Conservation (phyloP, 92 coral and sea anemone genomes). For the Palythoa caribaeorum region DNA sequence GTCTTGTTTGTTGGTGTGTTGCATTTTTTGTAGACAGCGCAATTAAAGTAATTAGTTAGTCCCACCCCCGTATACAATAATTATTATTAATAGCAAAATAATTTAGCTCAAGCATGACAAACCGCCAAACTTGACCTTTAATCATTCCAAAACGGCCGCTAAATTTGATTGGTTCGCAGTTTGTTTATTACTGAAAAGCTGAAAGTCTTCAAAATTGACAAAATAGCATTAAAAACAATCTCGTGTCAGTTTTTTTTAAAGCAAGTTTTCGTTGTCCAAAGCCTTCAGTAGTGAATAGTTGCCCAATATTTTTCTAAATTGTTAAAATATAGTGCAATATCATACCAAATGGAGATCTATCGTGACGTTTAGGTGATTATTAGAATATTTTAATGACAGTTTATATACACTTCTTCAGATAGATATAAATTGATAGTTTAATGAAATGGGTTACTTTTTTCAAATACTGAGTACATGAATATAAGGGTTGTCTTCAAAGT, state of each 20-base stretch:
- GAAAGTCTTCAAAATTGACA: constrained; percentile 61
- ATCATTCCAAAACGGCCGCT: constrained; percentile 48
- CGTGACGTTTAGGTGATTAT: constrained; percentile 24
- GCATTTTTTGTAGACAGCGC: constrained; percentile 85
- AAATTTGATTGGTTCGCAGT: constrained; percentile 55
- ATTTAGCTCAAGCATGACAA: constrained; percentile 39
- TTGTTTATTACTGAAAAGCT: constrained; percentile 50
- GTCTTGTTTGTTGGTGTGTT: constrained; percentile 79
- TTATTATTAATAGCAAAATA: constrained; percentile 34
- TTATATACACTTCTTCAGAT: constrained; percentile 11
- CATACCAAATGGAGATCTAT: not conserved
- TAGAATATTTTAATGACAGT: constrained; percentile 32
- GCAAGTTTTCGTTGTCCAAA: not conserved
- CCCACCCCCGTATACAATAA: constrained; percentile 77
- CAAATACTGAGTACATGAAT: not conserved
- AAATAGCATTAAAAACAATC: constrained; percentile 55
- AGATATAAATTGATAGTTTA: constrained; percentile 13
- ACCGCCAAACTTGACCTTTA: constrained; percentile 77
- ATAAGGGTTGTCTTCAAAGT: not conserved
- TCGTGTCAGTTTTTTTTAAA: constrained; percentile 41
- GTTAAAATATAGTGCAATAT: not conserved
- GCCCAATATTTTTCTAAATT: not conserved
- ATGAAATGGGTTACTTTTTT: not conserved
- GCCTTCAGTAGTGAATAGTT: not conserved
- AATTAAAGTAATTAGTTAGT: constrained; percentile 82